Conservation (phyloP, 1,140 invertebrate genomes). For the Chymomyza costata region DNA sequence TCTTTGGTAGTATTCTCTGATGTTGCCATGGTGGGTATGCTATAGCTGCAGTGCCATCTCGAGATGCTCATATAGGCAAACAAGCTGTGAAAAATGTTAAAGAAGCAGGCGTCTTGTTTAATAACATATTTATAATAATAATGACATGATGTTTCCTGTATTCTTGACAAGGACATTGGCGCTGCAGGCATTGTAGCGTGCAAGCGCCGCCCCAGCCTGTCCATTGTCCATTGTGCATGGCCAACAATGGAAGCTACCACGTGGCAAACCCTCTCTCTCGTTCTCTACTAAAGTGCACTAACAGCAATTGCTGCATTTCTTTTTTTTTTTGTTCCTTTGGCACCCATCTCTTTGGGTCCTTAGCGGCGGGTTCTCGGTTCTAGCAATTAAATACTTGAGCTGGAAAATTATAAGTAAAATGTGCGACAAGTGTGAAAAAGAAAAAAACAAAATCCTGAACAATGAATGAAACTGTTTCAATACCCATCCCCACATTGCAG, state of each 20-base stretch:
- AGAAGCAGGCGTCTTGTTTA: neutral
- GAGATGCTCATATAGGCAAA: constrained; percentile 11
- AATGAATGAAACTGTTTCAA: neutral
- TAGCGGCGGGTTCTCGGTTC: constrained; percentile 9
- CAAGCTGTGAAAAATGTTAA: constrained; percentile 10
- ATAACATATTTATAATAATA: too few relatives aligned
- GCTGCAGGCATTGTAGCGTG: too few relatives aligned
- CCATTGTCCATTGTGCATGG: neutral
- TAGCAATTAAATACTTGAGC: constrained; percentile 47
- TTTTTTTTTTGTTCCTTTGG: neutral
- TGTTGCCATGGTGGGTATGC: constrained; percentile 7
- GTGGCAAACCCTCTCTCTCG: neutral
- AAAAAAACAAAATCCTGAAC: neutral
- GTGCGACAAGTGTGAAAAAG: neutral
- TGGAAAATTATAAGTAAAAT: constrained; percentile 15
- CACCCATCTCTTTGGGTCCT: neutral
- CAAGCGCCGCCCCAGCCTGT: too few relatives aligned
- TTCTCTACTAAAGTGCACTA: neutral
- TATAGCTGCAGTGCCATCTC: constrained; percentile 1
- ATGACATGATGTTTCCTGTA: too few relatives aligned
- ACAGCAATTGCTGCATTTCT: too few relatives aligned
- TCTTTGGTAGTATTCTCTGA: constrained; percentile 4
- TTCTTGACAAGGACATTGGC: too few relatives aligned
- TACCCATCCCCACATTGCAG: neutral
- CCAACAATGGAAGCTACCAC: neutral